Evolutionary conservation across 2,888 invertebrate genomes (phyloP), one percentile per base, ranked within the genome.

Genomic region (Auanema sp.): DNA sequence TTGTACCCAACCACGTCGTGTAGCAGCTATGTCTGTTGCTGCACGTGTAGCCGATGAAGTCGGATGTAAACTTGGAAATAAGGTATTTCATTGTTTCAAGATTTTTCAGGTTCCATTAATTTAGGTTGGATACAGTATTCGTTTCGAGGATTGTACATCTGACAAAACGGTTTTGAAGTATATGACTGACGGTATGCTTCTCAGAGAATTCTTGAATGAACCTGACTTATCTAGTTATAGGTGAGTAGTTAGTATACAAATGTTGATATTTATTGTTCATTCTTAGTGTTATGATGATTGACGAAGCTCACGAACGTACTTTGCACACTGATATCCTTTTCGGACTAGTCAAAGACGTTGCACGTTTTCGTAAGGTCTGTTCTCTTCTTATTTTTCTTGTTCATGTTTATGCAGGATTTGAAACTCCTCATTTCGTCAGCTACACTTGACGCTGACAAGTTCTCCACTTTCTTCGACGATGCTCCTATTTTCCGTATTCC

Each of bases 21-120:
- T 99, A 1, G 98, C 98, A 23, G 96, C 98, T 2, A 99, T 98
- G 98, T 94, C 94, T n/a, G 98, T 99, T 23, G 93, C 98, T 21
- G 91, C 96, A 3, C 89, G 98, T 84, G 98, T 99, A 0, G 92
- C 97, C 2, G 92, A 97, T 84, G 98, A 99, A 88, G 93, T 97
- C 92, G 89, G 90, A 73, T 91, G 92, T 0, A 98, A 97, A 86
- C 87, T 98, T 25, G 98, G 97, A 41, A 85, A 85, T 4, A 57
- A 69, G 64, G 78, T 78, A 18, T 16, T 44, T 60, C 10, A 23
- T 14, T 42, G 23, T 23, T 1, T 11, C 10, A 23, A 55, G 18
- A 11, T 16, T 50, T 50, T 50, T 50, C 58, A 49, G 65, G 18
- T 49, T 57, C 16, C 14, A 53, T 18, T 53, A 8, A 68, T 78